Evolutionary conservation across 64 coral and sea anemone species (phyloP).

Genomic region (Montipora capricornis): DNA sequence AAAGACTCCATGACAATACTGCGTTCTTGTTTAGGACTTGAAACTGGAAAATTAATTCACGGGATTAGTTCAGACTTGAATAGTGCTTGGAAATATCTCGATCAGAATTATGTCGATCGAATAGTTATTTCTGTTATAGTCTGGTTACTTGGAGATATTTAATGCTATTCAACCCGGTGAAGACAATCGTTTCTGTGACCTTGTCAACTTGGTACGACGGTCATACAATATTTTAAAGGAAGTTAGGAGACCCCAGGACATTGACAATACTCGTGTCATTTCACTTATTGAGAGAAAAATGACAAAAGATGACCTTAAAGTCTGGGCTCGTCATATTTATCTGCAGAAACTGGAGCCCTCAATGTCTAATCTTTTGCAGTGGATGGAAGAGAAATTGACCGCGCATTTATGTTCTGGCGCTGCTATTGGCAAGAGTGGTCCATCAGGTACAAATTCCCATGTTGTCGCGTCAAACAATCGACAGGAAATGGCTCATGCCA

Average conservation of each 20-base stretch:
- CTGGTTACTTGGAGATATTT: slow-evolving; percentile 69
- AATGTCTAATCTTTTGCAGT: slow-evolving; percentile 60
- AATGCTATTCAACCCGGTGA: slow-evolving; percentile 54
- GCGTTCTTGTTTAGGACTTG: slow-evolving; percentile 50
- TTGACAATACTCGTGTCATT: slow-evolving; percentile 53
- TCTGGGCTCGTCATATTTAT: slow-evolving; percentile 49
- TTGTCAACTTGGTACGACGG: slow-evolving; percentile 60
- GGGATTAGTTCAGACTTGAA: slow-evolving; percentile 75
- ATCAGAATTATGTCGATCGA: slow-evolving; percentile 79
- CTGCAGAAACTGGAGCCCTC: slow-evolving; percentile 52
- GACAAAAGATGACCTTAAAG: no score
- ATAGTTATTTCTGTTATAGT: slow-evolving; percentile 71
- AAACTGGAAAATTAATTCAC: slow-evolving; percentile 66
- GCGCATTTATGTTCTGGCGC: slow-evolving; percentile 61
- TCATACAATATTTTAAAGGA: slow-evolving; percentile 80
- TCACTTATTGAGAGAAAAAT: slow-evolving; percentile 49
- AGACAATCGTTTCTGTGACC: neutral
- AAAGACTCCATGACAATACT: slow-evolving; percentile 72
- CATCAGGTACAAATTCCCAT: neutral
- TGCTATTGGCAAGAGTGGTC: slow-evolving; percentile 55
- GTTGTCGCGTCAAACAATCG: neutral
- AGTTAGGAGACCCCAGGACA: slow-evolving; percentile 70
- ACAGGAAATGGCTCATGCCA: neutral
- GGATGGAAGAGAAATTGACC: slow-evolving; percentile 70
- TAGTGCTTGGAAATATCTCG: slow-evolving; percentile 62